Base-by-base conservation (phyloP, 2,888 invertebrate genomes). In the Argyra leucocephala region DNA sequence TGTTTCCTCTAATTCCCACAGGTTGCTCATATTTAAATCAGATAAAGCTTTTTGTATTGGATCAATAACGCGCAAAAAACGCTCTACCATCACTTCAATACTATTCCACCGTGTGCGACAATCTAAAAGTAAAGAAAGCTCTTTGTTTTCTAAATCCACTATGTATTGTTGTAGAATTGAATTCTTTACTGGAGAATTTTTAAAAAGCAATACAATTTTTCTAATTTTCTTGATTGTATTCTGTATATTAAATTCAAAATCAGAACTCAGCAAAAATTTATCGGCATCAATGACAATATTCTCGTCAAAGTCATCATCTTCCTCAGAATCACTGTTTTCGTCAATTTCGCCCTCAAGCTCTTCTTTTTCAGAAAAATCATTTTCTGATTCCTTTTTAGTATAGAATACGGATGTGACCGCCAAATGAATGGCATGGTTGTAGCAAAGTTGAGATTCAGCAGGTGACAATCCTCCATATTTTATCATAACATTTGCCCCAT, bases 81-180 rank as follows among this genome's bases (percentile, higher is more conserved):
- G 22, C 3, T 57, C 57, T 9, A 63, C 12, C 58, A 63, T 63
- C 18, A 24, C 10, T 1, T 57, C 58, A 18, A 63, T 5, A 3
- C 48, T 48, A 22, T 22, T 63, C 63, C 58, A 63, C 4, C 63
- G 15, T 9, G 63, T 63, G 9, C 31, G 24, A 31, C 31, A 58
- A 58, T 63, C 63, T 31, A 63, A 63, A 58, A 63, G 63, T 22
- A 63, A 37, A 21, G 21, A 22, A 21, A 63, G 48, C 58, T 63
- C 63, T 57, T 63, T 63, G 21, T 37, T 23, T 18, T 59, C 48
- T 22, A 23, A 26, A 26, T 57, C 58, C n/a, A 22, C 58, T 48
- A 63, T 26, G 22, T 63, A 63, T 23, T 22, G 31, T 12, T 63
- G 57, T 31, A 63, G 12, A 57, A 63, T 58, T 18, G 58, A 57